A percentile compares a stretch with the other conserved stretches of the same genome.
These are phyloP conservation scores for Selenia dentaria DNA, from an alignment of 2,888 invertebrate genomes.

Conservation along the genomic window DNA sequence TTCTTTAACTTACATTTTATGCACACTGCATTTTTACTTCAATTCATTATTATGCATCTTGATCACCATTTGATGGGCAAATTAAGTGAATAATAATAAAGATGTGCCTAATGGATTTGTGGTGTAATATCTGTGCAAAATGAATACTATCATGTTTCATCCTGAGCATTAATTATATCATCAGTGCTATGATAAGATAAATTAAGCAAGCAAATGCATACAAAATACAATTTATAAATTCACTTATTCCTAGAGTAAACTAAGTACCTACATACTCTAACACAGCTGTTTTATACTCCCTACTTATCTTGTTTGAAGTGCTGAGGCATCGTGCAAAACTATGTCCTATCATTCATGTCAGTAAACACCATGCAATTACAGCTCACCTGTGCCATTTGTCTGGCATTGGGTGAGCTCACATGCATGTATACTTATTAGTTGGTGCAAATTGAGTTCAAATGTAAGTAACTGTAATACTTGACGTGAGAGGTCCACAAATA, in stretches of 20 bases:
- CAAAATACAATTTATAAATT: background rate
- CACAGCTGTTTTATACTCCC: slow-evolving; percentile 6
- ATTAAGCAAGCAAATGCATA: background rate
- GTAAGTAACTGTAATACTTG: slow-evolving; percentile 21
- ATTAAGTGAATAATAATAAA: too few species aligned
- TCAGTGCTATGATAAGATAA: slow-evolving; percentile 10
- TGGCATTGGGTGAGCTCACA: slow-evolving; percentile 2
- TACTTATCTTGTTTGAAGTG: slow-evolving; percentile 7
- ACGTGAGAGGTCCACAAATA: slow-evolving; percentile 17
- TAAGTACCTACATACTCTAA: background rate
- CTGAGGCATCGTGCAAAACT: slow-evolving; percentile 9
- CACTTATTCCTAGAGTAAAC: background rate
- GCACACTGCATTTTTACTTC: too few species aligned
- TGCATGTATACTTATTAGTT: slow-evolving; percentile 6
- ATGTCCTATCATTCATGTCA: slow-evolving; percentile 17
- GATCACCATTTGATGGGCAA: too few species aligned
- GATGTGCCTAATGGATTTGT: too few species aligned
- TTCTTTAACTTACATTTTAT: too few species aligned
- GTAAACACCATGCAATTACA: slow-evolving; percentile 22
- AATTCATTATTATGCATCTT: too few species aligned
- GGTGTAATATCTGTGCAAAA: too few species aligned
- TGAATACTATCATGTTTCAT: too few species aligned
- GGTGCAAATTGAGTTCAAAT: slow-evolving; percentile 12
- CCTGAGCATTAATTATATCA: too few species aligned
- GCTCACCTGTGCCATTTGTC: slow-evolving; percentile 23